A percentile compares a stretch with the other conserved stretches of the same genome.
phyloP scores from a whole-genome alignment of 2,888 invertebrate species.

The Lutraria lutraria region DNA sequence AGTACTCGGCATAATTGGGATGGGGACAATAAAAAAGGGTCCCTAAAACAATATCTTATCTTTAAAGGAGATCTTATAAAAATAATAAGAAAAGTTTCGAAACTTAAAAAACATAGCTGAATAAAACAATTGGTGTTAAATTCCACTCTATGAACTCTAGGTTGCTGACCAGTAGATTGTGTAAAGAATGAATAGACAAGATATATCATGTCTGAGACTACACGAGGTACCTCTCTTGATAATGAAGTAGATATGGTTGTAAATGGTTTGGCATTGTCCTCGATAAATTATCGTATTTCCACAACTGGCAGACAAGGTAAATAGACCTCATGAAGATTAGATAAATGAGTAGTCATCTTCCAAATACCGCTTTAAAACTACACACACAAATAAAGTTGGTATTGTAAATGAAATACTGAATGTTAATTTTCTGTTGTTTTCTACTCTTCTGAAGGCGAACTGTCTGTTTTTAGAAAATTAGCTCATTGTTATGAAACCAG shows the following conservation, averaged over 20 bases:
- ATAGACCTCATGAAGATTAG: not conserved
- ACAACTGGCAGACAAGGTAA: not conserved
- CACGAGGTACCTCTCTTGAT: not conserved
- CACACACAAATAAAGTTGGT: too few relatives aligned
- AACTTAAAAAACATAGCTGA: too few relatives aligned
- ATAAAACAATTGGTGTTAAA: too few relatives aligned
- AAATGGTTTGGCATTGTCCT: not conserved
- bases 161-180: not conserved
- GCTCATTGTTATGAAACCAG: too few relatives aligned
- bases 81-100: too few relatives aligned
- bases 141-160: not conserved
- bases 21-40: too few relatives aligned
- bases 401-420: too few relatives aligned
- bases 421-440: not conserved
- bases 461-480: too few relatives aligned
- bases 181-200: not conserved
- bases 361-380: not conserved
- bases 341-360: not conserved
- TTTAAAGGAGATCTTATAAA: too few relatives aligned
- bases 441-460: not conserved
- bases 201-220: not conserved
- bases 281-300: not conserved
- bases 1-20: too few relatives aligned
- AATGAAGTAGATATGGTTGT: not conserved
- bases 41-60: too few relatives aligned